A percentile compares a stretch with the other conserved stretches of the same genome.
Evolutionary conservation across 2,113 vertebrate genomes (phyloP).

Genomic region (Galbula dea): DNA sequence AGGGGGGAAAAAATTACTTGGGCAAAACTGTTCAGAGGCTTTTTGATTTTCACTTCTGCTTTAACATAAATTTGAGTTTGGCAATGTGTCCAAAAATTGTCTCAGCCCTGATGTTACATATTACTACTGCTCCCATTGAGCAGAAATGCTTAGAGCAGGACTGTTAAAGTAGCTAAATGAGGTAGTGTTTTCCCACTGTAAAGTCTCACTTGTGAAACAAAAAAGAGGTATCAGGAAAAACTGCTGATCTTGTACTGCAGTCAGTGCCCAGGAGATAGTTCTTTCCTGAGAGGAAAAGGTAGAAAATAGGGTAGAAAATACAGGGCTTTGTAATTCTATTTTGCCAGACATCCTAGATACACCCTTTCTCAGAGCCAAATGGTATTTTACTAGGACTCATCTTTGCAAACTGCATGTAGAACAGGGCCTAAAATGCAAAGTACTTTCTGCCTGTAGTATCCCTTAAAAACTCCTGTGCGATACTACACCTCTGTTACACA

Average conservation of each 20-base stretch:
- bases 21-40: neutral
- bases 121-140: neutral
- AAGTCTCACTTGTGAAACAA: neutral
- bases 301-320: neutral
- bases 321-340: neutral
- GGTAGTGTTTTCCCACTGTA: neutral
- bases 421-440: neutral
- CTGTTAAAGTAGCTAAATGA: neutral
- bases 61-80: neutral
- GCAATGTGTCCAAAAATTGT: neutral
- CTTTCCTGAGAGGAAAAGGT: neutral
- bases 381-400: neutral
- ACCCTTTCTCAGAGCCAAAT: neutral
- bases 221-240: neutral
- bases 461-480: neutral
- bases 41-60: neutral
- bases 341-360: neutral
- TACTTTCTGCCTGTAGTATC: neutral
- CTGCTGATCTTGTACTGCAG: neutral
- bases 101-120: rapidly evolving
- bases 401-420: neutral
- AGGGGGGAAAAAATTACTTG: neutral
- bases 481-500: neutral
- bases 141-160: neutral
- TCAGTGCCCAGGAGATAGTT: neutral